These are phyloP conservation scores for Saccostrea echinata DNA, from an alignment of 1,140 invertebrate species.

Conservation along the genomic window DNA sequence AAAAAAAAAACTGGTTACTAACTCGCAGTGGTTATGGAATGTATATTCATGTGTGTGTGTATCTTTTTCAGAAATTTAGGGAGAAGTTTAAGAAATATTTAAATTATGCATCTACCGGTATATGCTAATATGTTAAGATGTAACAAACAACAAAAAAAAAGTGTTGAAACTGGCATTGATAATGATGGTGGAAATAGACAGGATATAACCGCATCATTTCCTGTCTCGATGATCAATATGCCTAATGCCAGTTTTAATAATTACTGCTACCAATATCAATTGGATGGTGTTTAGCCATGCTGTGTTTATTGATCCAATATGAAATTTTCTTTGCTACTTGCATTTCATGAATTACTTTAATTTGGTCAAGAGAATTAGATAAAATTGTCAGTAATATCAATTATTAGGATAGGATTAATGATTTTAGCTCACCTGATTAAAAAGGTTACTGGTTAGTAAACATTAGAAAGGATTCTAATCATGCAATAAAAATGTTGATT, in stretches of 20 bases:
- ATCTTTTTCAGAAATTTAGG: too few relatives aligned
- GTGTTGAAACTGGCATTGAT: background rate
- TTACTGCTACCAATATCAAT: background rate
- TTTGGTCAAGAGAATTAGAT: conserved; percentile 18
- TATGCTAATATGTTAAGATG: too few relatives aligned
- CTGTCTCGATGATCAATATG: background rate
- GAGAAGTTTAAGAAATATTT: too few relatives aligned
- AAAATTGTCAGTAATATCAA: conserved; percentile 19
- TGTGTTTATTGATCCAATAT: conserved; percentile 1
- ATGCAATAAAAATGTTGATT: too few relatives aligned
- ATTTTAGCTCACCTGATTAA: conserved; percentile 4
- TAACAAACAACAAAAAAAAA: too few relatives aligned
- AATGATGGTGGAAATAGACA: background rate
- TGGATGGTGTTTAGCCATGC: conserved; percentile 5
- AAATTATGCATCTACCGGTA: too few relatives aligned
- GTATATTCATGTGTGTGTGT: background rate
- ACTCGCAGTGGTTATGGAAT: background rate
- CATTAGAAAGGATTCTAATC: too few relatives aligned
- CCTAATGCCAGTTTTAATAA: background rate
- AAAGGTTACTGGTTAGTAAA: background rate
- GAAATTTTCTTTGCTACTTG: conserved; percentile 17
- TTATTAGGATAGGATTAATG: background rate
- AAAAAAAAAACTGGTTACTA: too few relatives aligned
- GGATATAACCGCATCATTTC: conserved; percentile 7
- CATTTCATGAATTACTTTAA: conserved; percentile 5